Evolutionary conservation across 2,113 vertebrate species (phyloP).

Genomic region (Tragelaphus imberbis): DNA sequence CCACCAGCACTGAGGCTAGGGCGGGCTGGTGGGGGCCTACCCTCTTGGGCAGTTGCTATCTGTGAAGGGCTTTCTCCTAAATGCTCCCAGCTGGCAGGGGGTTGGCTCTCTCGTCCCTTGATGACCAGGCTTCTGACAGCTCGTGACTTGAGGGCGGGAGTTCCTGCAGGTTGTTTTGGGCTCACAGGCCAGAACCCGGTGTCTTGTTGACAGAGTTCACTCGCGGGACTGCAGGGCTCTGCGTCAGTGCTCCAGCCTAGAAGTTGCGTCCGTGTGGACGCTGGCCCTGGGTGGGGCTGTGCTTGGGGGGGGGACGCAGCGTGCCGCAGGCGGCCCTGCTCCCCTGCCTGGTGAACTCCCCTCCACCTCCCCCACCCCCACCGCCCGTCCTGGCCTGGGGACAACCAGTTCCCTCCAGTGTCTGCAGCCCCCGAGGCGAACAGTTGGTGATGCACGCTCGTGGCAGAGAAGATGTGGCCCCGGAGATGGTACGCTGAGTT

Average conservation of each 20-base stretch:
- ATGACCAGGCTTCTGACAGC: fast-evolving
- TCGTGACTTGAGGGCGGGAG: fast-evolving
- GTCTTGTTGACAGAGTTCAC: background rate
- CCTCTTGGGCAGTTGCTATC: background rate
- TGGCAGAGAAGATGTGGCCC: background rate
- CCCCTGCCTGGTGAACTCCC: background rate
- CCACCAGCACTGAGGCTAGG: background rate
- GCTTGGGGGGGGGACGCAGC: no score
- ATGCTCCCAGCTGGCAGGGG: fast-evolving
- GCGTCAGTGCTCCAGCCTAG: fast-evolving
- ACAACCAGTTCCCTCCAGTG: background rate
- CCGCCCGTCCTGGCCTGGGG: background rate
- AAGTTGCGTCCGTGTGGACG: fast-evolving
- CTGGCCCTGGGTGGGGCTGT: background rate
- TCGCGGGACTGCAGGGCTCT: fast-evolving
- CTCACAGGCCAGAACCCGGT: background rate
- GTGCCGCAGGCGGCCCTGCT: fast-evolving
- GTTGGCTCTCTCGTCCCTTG: background rate
- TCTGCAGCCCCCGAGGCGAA: no score
- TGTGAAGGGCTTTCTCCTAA: no score
- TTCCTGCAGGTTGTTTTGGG: background rate
- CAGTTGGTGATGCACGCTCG: fast-evolving
- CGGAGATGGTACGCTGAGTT: fast-evolving
- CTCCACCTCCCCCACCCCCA: background rate
- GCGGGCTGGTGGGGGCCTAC: background rate